phyloP scores from a whole-genome alignment of 2,113 vertebrate genomes.

The Lepidothrix coronata region DNA sequence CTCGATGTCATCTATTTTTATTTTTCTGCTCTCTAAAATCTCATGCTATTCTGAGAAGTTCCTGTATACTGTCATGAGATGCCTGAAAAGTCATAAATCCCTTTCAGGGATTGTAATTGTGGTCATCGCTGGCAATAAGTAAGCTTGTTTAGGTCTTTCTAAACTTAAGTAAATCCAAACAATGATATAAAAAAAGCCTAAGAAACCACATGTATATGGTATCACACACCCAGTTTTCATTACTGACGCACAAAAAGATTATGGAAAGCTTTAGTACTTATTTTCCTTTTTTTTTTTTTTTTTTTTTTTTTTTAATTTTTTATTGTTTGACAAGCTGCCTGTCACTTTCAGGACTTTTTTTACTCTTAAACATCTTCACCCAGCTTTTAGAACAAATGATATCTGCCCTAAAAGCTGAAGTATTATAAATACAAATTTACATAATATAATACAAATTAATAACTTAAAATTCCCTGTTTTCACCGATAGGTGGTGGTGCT shows the following conservation, averaged over 20 bases:
- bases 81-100: not conserved
- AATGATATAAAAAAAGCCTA: not conserved
- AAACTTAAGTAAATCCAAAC: not conserved
- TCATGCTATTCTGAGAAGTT: not conserved
- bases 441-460: not conserved
- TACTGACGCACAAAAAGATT: not conserved
- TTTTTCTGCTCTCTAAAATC: not conserved
- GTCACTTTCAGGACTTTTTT: not conserved
- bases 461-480: not conserved
- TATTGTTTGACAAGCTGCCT: not conserved
- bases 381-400: not conserved
- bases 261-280: not conserved
- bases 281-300: not conserved
- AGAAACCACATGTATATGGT: not conserved
- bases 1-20: not conserved
- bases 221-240: not conserved
- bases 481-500: slow-evolving; percentile 62
- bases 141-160: not conserved
- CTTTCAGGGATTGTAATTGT: not conserved
- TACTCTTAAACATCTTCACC: not conserved
- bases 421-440: not conserved
- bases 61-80: not conserved
- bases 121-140: not conserved
- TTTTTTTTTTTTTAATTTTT: not conserved
- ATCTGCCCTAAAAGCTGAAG: not conserved